Evolutionary conservation across 2,888 invertebrate genomes (phyloP).

Genomic region (Flexamia atlantica): DNA sequence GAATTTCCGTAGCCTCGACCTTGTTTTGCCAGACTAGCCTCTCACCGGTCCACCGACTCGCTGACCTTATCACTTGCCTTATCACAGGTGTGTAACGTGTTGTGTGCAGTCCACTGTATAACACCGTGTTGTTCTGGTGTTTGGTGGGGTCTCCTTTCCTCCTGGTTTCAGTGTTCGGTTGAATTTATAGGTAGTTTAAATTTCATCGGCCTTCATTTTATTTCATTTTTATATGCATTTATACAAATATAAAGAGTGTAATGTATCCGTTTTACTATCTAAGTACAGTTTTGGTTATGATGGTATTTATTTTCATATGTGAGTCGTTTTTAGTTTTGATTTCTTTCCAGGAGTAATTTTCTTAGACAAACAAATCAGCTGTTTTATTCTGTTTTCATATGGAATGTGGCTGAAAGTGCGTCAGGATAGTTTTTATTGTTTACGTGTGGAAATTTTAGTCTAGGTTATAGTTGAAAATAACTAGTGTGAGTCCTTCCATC

Average conservation of each 20-base stretch:
- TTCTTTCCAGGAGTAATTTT: constrained; percentile 9
- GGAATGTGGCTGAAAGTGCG: too few relatives aligned
- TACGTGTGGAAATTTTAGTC: too few relatives aligned
- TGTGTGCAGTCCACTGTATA: neutral
- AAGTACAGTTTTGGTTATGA: constrained; percentile 17
- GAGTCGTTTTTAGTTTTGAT: constrained; percentile 33
- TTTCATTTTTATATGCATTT: too few relatives aligned
- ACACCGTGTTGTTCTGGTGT: neutral
- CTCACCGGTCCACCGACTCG: neutral
- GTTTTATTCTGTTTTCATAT: too few relatives aligned
- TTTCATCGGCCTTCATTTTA: too few relatives aligned
- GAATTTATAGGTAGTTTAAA: neutral
- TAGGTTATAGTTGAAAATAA: too few relatives aligned
- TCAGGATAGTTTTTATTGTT: too few relatives aligned
- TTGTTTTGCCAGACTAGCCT: neutral
- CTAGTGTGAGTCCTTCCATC: too few relatives aligned
- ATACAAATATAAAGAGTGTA: neutral
- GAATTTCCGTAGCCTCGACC: neutral
- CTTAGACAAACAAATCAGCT: too few relatives aligned
- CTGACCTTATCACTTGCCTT: neutral
- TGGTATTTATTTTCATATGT: constrained; percentile 40
- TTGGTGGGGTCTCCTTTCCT: neutral
- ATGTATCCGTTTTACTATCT: constrained; percentile 15
- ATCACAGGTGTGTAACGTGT: neutral
- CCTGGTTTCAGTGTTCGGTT: neutral